Evolutionary conservation across 2,888 invertebrate genomes (phyloP).

Genomic region (Mesoligia furuncula): DNA sequence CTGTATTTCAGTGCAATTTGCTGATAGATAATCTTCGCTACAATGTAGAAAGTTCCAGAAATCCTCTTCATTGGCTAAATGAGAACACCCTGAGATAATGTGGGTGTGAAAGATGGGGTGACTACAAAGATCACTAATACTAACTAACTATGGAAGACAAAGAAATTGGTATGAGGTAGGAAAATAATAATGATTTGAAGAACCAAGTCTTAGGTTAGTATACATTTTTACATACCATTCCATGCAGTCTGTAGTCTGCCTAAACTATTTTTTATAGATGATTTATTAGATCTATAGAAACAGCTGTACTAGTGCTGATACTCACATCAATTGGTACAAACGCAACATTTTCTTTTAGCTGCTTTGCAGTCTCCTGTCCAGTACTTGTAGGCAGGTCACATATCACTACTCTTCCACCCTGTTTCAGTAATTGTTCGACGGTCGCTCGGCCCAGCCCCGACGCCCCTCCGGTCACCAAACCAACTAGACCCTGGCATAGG

Average conservation of each 20-base stretch:
- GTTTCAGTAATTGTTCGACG: conserved; percentile 94
- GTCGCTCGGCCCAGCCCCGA: conserved; percentile 98
- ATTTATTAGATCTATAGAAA: background rate
- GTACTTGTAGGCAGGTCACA: conserved; percentile 96
- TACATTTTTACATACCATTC: background rate
- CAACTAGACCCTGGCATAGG: conserved; percentile 93
- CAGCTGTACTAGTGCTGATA: conserved; percentile 10
- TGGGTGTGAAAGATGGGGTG: background rate
- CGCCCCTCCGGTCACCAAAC: conserved; percentile 98
- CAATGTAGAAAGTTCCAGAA: no score
- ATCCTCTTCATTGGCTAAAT: no score
- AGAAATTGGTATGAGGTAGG: background rate
- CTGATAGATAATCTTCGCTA: no score
- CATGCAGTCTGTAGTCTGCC: background rate
- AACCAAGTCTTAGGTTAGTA: background rate
- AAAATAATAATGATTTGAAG: background rate
- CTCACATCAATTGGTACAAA: conserved; percentile 97
- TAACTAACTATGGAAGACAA: background rate
- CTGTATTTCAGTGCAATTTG: background rate
- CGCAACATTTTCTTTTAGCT: conserved; percentile 93
- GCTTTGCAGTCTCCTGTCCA: conserved; percentile 94
- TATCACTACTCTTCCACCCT: conserved; percentile 96
- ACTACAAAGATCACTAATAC: background rate
- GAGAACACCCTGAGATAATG: no score
- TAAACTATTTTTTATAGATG: background rate